Evolutionary conservation across 1,140 invertebrate genomes (phyloP), one percentile per base, ranked within the genome.

Genomic region (Carcinoscorpius rotundicauda): DNA sequence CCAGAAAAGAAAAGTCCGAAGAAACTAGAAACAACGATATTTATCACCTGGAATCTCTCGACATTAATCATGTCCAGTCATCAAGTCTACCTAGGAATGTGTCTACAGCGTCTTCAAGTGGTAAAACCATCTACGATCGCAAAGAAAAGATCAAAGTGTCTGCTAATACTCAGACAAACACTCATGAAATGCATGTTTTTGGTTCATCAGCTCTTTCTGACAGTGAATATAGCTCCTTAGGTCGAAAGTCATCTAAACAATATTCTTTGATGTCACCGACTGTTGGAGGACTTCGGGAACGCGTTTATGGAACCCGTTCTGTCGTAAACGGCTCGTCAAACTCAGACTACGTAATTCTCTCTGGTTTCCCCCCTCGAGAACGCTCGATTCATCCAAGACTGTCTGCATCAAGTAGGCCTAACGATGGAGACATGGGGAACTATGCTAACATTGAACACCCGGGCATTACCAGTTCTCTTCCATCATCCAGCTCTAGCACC

Each of bases 121-220:
- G 53, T 8, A 55, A 55, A n/a, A 55, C 0, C 53, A 55, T n/a
- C 6, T n/a, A 8, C 53, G 53, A 55, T 6, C 73, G 74, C 0
- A 69, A 73, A 57, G 75, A 74, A 1, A 86, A 86, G 76, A 65
- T 75, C 48, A 91, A 92, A 79, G 87, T 92, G 5, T 90, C 89
- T 5, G 89, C 89, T 10, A 89, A 89, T 5, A 93, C 89, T 0
- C 91, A 93, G 76, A 93, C 90, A 0, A 89, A 87, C 4, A 52
- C 29, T 29, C 29, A 29, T 29, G 29, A 29, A 29, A 29, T 29
- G 53, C n/a, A 55, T 8, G 53, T 55, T 55, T 55, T 55, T 55
- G 6, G 53, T 55, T 6, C n/a, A n/a, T 55, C 64, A 3, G 62
- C 65, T 10, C 60, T 60, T 56, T 64, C 65, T 9, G 62, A 66